A percentile compares a stretch with the other conserved stretches of the same genome.
Conservation (phyloP, 2,113 vertebrate species). For the Astatotilapia flaviijosephi region DNA sequence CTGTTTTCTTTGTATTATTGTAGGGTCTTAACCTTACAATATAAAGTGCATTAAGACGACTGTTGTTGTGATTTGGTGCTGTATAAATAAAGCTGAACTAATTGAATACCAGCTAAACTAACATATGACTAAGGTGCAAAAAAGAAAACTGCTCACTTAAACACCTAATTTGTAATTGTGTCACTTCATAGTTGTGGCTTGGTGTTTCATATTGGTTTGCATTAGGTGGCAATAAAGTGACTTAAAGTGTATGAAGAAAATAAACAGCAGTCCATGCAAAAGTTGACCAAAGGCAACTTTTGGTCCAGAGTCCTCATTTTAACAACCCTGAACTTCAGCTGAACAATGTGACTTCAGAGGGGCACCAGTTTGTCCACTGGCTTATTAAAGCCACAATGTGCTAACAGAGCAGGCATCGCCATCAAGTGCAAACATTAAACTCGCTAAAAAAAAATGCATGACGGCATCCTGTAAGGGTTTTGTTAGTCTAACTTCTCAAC, state of each 20-base stretch:
- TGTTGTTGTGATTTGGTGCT: neutral
- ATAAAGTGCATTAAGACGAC: neutral
- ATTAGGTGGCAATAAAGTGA: neutral
- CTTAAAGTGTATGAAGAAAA: neutral
- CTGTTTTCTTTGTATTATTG: neutral
- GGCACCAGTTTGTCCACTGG: neutral
- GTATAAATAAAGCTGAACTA: neutral
- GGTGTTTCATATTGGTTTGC: neutral
- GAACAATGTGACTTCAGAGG: neutral
- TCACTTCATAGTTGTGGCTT: neutral
- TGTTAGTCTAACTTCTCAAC: neutral
- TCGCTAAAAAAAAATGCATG: neutral
- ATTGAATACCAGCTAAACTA: neutral
- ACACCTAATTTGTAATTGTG: neutral
- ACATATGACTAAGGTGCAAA: neutral
- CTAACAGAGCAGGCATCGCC: neutral
- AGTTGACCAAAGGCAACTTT: neutral
- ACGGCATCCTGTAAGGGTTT: neutral
- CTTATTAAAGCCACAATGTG: neutral
- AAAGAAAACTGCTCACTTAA: neutral
- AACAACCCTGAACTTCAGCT: neutral
- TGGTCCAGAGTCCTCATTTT: neutral
- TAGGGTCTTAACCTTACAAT: accelerated
- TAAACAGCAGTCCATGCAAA: neutral
- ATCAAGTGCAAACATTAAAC: neutral